phyloP scores from a whole-genome alignment of 2,888 invertebrate species.

The Agonum fuliginosum region DNA sequence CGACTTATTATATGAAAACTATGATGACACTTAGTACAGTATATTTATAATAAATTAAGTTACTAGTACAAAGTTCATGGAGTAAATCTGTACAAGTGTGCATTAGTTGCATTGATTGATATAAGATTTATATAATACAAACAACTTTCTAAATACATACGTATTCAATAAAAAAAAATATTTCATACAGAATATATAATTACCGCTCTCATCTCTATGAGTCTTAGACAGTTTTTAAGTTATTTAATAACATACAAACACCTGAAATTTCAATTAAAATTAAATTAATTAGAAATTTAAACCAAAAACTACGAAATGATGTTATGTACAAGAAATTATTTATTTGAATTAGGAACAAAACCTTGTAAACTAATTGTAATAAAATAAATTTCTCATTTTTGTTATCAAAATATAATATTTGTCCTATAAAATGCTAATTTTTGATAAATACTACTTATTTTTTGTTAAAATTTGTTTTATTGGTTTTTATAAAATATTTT shows the following conservation, averaged over 20 bases:
- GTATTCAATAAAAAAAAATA: constrained; percentile 12
- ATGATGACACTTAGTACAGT: constrained; percentile 55
- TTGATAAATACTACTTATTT: background rate
- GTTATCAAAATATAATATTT: constrained; percentile 30
- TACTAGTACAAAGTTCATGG: constrained; percentile 57
- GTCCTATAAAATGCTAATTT: constrained; percentile 11
- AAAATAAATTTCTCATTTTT: constrained; percentile 18
- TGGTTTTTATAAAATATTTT: constrained; percentile 1
- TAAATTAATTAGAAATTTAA: background rate
- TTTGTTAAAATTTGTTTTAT: background rate
- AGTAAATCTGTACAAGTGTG: constrained; percentile 57
- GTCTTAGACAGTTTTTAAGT: too few relatives aligned
- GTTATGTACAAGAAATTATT: background rate
- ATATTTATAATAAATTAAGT: constrained; percentile 58
- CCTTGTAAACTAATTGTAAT: background rate
- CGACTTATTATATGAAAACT: too few relatives aligned
- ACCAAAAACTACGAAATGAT: background rate
- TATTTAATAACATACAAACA: too few relatives aligned
- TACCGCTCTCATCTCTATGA: constrained; percentile 24
- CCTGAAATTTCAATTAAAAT: background rate
- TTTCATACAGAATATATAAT: constrained; percentile 1
- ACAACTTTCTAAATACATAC: constrained; percentile 45
- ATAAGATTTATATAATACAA: constrained; percentile 52
- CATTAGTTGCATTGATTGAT: constrained; percentile 48
- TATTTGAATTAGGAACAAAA: background rate